These are phyloP conservation scores for Stenodema calcarata DNA, from an alignment of 2,888 invertebrate genomes.

Conservation along the genomic window DNA sequence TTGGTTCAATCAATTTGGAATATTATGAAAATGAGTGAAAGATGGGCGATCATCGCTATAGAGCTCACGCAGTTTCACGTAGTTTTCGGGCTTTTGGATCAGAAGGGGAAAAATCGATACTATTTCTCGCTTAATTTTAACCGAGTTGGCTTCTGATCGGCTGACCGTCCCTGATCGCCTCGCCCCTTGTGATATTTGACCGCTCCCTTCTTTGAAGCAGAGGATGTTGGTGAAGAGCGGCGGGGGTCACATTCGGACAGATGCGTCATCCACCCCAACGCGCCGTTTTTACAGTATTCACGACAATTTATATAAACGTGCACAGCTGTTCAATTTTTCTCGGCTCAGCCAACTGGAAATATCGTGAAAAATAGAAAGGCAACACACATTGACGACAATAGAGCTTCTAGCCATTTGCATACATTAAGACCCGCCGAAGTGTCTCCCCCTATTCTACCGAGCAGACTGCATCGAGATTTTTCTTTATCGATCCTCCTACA, in stretches of 20 bases:
- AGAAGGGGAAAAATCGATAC: conserved; percentile 4
- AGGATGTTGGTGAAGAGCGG: too few species aligned
- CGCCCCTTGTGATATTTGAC: background rate
- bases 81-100: too few species aligned
- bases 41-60: too few species aligned
- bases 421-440: background rate
- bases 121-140: background rate
- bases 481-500: background rate
- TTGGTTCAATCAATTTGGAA: too few species aligned
- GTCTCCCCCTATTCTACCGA: background rate
- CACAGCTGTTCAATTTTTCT: conserved; percentile 8
- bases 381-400: background rate
- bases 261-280: background rate
- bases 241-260: background rate
- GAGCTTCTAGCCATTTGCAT: background rate
- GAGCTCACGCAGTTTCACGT: too few species aligned
- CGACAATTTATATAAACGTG: background rate
- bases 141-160: background rate
- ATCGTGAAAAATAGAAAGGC: background rate
- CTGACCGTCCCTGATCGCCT: background rate
- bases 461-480: background rate
- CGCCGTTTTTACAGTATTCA: background rate
- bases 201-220: background rate
- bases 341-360: background rate
- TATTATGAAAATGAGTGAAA: too few species aligned